Evolutionary conservation across 2,113 vertebrate genomes (phyloP).

Genomic region (Pycnonotus jocosus): DNA sequence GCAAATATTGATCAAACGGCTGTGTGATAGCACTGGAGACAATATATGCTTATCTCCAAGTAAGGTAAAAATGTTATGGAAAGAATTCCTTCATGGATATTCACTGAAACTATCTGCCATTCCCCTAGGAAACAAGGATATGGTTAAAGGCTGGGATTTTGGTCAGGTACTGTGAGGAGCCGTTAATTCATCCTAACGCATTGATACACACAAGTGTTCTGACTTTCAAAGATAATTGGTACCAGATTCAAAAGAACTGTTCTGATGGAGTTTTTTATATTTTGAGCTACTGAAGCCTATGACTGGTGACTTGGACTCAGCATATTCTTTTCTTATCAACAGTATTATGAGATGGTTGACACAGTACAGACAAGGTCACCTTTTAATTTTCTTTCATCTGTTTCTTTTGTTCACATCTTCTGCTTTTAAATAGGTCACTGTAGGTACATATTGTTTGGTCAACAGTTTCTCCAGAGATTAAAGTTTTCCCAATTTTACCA

Average conservation of each 20-base stretch:
- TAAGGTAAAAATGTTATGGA: background rate
- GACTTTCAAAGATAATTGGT: constrained; percentile 48
- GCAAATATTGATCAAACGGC: constrained; percentile 13
- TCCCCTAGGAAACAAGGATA: background rate
- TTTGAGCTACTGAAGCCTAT: constrained; percentile 14
- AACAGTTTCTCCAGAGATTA: background rate
- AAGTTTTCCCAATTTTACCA: background rate
- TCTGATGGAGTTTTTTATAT: background rate
- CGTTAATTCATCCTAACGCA: background rate
- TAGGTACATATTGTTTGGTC: background rate
- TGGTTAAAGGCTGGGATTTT: background rate
- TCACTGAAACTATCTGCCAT: background rate
- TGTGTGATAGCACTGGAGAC: constrained; percentile 8
- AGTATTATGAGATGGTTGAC: background rate
- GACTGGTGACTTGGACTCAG: constrained; percentile 1
- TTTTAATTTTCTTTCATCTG: constrained; percentile 12
- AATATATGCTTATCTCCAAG: constrained; percentile 6
- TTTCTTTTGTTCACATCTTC: background rate
- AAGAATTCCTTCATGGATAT: background rate
- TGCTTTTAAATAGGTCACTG: background rate
- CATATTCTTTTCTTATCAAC: background rate
- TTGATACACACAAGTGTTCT: background rate
- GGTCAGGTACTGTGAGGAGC: background rate
- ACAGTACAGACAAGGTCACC: constrained; percentile 43
- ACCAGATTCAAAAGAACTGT: background rate